Conservation (phyloP, 1,140 invertebrate species). For the Tachypleus tridentatus region DNA sequence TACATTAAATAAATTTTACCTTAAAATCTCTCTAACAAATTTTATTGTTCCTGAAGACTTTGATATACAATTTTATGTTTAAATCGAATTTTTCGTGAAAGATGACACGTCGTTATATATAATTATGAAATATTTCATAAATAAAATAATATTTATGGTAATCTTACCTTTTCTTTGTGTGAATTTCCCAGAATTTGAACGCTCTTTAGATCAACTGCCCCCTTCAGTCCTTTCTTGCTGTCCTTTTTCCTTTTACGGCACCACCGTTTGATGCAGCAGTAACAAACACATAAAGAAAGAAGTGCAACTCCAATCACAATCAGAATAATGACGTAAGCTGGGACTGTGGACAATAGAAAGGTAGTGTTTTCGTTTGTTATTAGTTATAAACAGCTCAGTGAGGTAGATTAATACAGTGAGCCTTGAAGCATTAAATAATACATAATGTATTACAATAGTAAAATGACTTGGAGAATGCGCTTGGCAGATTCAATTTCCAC, state of each 20-base stretch:
- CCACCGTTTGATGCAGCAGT: constrained; percentile 89
- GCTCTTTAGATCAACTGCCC: constrained; percentile 86
- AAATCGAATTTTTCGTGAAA: no score
- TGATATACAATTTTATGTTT: no score
- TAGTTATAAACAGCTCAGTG: neutral
- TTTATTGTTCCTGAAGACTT: no score
- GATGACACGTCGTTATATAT: no score
- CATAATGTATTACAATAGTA: neutral
- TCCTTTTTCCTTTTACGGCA: constrained; percentile 90
- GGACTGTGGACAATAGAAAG: constrained; percentile 31
- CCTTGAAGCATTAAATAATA: neutral
- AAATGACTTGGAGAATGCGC: neutral
- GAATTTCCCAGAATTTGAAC: constrained; percentile 88
- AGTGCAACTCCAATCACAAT: constrained; percentile 55
- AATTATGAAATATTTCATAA: no score
- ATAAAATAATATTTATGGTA: no score
- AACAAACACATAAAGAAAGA: constrained; percentile 73
- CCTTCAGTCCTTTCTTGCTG: constrained; percentile 89
- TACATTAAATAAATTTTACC: neutral
- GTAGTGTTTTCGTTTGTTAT: neutral
- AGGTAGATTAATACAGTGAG: neutral
- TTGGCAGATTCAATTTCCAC: neutral
- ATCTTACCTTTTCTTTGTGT: constrained; percentile 91
- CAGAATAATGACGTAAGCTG: constrained; percentile 55
- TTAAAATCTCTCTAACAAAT: no score